These are phyloP conservation scores for Amblyraja radiata DNA, from an alignment of 2,797 vertebrate genomes.

Conservation along the genomic window DNA sequence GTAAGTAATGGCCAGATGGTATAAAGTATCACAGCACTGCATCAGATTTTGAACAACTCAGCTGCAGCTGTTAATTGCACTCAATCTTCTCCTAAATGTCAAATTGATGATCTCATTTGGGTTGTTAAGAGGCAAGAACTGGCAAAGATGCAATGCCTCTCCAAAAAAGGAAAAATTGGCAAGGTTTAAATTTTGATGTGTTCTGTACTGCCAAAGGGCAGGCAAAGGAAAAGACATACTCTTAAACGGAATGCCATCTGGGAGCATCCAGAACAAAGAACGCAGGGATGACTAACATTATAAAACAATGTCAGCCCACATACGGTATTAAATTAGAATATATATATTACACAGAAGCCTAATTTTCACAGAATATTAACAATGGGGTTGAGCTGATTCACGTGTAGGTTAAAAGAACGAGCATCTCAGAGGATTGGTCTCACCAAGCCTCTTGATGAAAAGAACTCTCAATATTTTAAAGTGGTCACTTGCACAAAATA, in stretches of 20 bases:
- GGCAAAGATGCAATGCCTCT: not conserved
- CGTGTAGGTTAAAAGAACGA: not conserved
- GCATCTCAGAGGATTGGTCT: not conserved
- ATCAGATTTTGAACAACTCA: not conserved
- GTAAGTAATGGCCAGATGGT: not conserved
- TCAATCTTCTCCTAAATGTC: slow-evolving; percentile 21
- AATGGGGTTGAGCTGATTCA: not conserved
- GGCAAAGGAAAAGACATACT: not conserved
- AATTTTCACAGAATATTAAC: not conserved
- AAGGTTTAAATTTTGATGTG: not conserved
- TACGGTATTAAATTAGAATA: not conserved
- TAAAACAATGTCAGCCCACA: not conserved
- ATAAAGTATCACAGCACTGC: not conserved
- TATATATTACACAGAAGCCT: not conserved
- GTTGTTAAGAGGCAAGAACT: not conserved
- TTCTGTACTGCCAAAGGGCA: not conserved
- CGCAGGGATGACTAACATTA: not conserved
- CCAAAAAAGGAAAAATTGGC: not conserved
- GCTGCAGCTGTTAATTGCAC: slow-evolving; percentile 24
- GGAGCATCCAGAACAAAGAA: not conserved
- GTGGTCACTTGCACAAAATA: not conserved
- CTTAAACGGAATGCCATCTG: not conserved
- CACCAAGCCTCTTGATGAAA: not conserved
- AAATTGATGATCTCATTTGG: not conserved
- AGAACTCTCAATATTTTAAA: not conserved